These are phyloP conservation scores for Drosophila meridionalis DNA, from an alignment of 2,888 invertebrate genomes.

Conservation along the genomic window DNA sequence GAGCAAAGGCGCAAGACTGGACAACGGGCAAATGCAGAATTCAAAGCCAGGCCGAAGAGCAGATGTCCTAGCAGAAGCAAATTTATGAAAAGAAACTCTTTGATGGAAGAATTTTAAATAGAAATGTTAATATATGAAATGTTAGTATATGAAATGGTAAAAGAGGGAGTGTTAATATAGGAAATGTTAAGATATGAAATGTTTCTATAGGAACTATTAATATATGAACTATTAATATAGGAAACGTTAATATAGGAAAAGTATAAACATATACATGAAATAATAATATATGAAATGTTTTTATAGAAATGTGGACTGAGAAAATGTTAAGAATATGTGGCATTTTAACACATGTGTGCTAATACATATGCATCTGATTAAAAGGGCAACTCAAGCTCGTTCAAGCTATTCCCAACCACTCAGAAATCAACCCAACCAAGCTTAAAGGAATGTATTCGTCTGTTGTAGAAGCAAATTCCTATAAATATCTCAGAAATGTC, in stretches of 20 bases:
- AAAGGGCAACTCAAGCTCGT: background rate
- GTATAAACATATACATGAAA: background rate
- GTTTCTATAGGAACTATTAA: background rate
- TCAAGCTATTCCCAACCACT: background rate
- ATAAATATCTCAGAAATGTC: background rate
- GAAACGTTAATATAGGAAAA: too few species aligned
- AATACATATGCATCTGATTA: background rate
- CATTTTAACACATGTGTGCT: too few species aligned
- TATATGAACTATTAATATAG: background rate
- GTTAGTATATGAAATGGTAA: background rate
- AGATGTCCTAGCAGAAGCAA: conserved; percentile 1
- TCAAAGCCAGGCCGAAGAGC: background rate
- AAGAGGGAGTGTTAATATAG: background rate
- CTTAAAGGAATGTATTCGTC: background rate
- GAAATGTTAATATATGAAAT: background rate
- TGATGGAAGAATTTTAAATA: background rate
- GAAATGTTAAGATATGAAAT: background rate
- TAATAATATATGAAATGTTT: too few species aligned
- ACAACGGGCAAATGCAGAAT: background rate
- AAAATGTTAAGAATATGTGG: too few species aligned
- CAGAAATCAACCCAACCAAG: too few species aligned
- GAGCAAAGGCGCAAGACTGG: background rate
- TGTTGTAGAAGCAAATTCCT: background rate
- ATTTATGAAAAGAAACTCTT: background rate
- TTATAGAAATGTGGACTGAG: too few species aligned